A percentile compares a stretch with the other conserved stretches of the same genome.
Evolutionary conservation across 2,888 invertebrate genomes (phyloP).

Genomic region (Frankliniella intonsa): DNA sequence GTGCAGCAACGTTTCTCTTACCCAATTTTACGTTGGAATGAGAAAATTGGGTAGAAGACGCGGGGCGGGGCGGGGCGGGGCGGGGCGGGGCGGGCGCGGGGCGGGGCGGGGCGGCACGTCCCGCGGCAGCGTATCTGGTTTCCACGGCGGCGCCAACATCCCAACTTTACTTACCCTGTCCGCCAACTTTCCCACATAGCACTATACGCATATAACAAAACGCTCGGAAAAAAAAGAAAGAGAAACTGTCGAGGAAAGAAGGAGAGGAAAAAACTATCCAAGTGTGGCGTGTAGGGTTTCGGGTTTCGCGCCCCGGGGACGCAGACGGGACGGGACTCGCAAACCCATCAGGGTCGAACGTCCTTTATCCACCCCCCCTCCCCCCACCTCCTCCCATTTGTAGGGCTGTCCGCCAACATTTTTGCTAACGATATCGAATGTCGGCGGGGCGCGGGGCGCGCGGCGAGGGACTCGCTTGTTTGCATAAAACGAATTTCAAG

Average conservation of each 20-base stretch:
- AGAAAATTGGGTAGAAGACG: too few relatives aligned
- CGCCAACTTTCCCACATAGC: too few relatives aligned
- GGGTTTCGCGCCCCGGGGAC: neutral
- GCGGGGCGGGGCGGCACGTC: too few relatives aligned
- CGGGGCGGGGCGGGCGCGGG: too few relatives aligned
- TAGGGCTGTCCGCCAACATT: conserved; percentile 16
- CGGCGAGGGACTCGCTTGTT: neutral
- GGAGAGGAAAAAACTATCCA: neutral
- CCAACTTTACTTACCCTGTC: too few relatives aligned
- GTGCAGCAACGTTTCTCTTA: too few relatives aligned
- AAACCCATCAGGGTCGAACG: neutral
- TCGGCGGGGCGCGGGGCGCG: neutral
- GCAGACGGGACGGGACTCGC: neutral
- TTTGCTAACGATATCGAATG: conserved; percentile 26
- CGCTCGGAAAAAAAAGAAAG: neutral
- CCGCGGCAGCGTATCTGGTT: too few relatives aligned
- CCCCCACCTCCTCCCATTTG: neutral
- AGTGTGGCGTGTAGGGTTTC: neutral
- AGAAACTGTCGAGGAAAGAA: neutral
- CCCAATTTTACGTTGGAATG: too few relatives aligned
- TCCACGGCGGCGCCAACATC: too few relatives aligned
- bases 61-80: too few relatives aligned
- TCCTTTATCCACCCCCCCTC: neutral
- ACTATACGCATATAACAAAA: too few relatives aligned
- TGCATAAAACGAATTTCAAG: neutral